Conservation (phyloP, 1,140 invertebrate species). For the Drosophila tsacasi region DNA sequence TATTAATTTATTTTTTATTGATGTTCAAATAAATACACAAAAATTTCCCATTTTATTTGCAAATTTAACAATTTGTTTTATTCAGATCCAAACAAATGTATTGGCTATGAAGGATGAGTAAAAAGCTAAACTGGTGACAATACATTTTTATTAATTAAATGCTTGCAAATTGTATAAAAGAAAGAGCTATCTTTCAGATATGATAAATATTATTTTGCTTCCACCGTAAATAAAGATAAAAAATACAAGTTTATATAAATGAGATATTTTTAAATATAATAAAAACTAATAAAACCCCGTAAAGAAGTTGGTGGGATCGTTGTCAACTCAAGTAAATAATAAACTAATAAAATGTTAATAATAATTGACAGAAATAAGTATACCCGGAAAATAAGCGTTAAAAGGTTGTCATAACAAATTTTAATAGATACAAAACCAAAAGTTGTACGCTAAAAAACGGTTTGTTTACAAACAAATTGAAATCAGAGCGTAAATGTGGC, state of each 20-base stretch:
- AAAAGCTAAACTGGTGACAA: too few relatives aligned
- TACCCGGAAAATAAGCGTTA: neutral
- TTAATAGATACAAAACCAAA: neutral
- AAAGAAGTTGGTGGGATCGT: neutral
- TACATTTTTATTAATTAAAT: too few relatives aligned
- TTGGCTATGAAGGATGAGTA: too few relatives aligned
- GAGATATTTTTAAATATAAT: too few relatives aligned
- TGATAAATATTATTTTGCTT: too few relatives aligned
- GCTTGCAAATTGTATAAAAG: too few relatives aligned
- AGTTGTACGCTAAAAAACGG: neutral
- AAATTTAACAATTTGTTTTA: neutral
- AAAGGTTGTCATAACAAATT: neutral
- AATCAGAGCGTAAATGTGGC: slow-evolving; percentile 16
- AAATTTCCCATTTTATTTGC: neutral
- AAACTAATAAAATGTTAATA: neutral
- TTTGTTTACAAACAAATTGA: slow-evolving; percentile 38
- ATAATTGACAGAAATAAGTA: neutral
- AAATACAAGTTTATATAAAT: too few relatives aligned
- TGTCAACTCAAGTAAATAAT: neutral
- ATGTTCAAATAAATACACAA: neutral
- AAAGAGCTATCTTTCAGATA: too few relatives aligned
- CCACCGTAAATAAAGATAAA: too few relatives aligned
- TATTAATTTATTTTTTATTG: too few relatives aligned
- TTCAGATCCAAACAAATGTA: neutral
- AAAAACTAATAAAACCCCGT: neutral